Conservation (phyloP, 2,113 vertebrate genomes). For the Mola mola region DNA sequence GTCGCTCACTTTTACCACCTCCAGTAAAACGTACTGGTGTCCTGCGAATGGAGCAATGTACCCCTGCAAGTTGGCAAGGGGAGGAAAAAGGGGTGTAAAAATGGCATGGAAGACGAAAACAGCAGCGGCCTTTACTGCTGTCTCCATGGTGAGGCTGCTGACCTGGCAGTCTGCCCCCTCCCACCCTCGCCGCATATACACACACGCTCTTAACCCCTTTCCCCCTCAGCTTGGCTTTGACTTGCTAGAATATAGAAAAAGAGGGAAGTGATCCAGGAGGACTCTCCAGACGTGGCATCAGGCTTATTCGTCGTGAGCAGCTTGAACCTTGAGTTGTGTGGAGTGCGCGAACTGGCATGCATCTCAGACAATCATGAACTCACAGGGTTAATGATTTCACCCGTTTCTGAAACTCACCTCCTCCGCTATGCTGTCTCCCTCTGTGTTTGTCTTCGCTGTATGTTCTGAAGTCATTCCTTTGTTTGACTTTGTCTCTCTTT, state of each 20-base stretch:
- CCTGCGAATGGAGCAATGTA: conserved; percentile 37
- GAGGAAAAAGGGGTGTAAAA: neutral
- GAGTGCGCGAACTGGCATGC: conserved; percentile 19
- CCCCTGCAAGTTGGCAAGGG: conserved; percentile 42
- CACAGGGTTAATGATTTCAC: conserved; percentile 67
- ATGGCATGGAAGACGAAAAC: conserved; percentile 50
- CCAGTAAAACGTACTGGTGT: conserved; percentile 8
- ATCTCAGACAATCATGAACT: conserved; percentile 58
- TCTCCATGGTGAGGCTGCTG: conserved; percentile 79
- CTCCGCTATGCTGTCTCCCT: conserved; percentile 48
- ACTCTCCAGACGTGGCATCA: conserved; percentile 37
- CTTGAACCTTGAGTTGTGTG: conserved; percentile 10
- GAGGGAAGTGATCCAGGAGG: conserved; percentile 34
- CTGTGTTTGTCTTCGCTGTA: conserved; percentile 63
- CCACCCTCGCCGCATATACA: neutral
- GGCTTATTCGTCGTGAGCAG: conserved; percentile 7
- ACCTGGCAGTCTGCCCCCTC: conserved; percentile 62
- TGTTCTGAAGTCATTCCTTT: conserved; percentile 68
- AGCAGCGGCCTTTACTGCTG: conserved; percentile 60
- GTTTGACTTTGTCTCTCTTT: conserved; percentile 60
- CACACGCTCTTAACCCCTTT: neutral
- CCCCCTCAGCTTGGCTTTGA: conserved; percentile 49
- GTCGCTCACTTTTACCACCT: conserved; percentile 42
- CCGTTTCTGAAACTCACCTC: conserved; percentile 54
- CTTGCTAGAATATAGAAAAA: conserved; percentile 56